These are phyloP conservation scores for Phrynocephalus vlangalii DNA, from an alignment of 2,797 vertebrate species.

Conservation along the genomic window DNA sequence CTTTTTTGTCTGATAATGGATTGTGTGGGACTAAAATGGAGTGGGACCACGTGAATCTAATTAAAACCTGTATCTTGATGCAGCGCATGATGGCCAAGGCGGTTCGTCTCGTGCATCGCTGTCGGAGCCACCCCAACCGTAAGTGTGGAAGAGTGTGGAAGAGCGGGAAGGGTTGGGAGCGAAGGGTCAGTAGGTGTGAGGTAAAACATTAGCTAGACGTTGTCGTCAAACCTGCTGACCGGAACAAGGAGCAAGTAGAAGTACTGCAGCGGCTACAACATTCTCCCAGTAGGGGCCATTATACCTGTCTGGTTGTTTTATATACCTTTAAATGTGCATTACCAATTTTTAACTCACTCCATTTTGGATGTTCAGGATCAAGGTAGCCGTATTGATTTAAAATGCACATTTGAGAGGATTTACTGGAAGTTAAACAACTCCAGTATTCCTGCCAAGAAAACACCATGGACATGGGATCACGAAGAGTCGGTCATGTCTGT, in stretches of 20 bases:
- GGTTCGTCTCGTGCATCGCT: conserved; percentile 85
- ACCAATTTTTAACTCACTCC: neutral
- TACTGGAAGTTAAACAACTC: neutral
- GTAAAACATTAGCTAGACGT: neutral
- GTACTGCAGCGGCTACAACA: too few relatives aligned
- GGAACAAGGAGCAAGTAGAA: neutral
- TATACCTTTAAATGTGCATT: neutral
- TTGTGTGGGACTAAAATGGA: neutral
- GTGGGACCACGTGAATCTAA: neutral
- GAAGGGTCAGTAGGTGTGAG: neutral
- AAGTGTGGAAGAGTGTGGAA: conserved; percentile 27
- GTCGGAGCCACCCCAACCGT: conserved; percentile 88
- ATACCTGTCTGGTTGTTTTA: neutral
- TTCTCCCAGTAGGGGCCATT: neutral
- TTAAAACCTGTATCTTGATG: conserved; percentile 9
- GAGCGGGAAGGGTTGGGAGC: fast-evolving
- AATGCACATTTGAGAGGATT: neutral
- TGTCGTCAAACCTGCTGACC: neutral
- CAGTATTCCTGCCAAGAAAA: too few relatives aligned
- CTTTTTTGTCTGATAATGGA: neutral
- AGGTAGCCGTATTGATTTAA: neutral
- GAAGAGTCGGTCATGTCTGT: too few relatives aligned
- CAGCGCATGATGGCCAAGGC: conserved; percentile 95
- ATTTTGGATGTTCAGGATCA: neutral
- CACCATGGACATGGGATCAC: too few relatives aligned